Base-by-base conservation (phyloP, 2,888 invertebrate species). In the Himalopsyche kuldschensis region DNA sequence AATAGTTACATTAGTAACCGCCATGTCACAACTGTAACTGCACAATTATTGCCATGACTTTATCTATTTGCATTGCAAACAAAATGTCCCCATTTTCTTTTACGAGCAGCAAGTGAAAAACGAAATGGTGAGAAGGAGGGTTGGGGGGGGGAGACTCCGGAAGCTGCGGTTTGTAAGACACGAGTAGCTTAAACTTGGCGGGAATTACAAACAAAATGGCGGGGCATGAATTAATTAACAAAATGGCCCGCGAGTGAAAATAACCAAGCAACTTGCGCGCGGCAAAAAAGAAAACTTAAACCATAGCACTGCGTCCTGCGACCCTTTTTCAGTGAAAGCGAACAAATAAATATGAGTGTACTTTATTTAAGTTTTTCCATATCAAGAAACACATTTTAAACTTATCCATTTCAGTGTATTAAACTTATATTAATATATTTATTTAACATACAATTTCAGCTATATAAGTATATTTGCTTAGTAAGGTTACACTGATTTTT, bases 161-260 rank as follows among this genome's bases (percentile, higher is more conserved):
- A 78, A 78, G 46, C 78, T 32, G 78, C 41, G 78, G 24, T 32
- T 46, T 78, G 41, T 35, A 41, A 47, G 48, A 78, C 46, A 48
- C 79, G 63, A 79, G 32, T 41, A 17, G 63, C 75, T 55, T 55
- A 20, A 69, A 75, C 20, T 81, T 81, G 41, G 77, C 30, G n/a
- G 41, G 41, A 48, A 78, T 32, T 47, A 48, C 20, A 17, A 32
- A 82, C 82, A 82, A 55, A 55, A 82, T 46, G 79, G 47, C 79
- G 30, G 46, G 27, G 20, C 76, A 79, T 80, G 75, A 83, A 83
- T 83, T 83, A 83, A 80, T 83, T 83, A 83, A 76, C 83, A 83
- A 80, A 80, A 83, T 55, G 55, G 55, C 55, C 20, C 20, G 55
- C 55, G 55, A 24, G 55, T 55, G 55, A 55, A 55, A 55, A 55